Evolutionary conservation across 2,888 invertebrate species (phyloP), one percentile per base, ranked within the genome.

Genomic region (Brenthis hecate): DNA sequence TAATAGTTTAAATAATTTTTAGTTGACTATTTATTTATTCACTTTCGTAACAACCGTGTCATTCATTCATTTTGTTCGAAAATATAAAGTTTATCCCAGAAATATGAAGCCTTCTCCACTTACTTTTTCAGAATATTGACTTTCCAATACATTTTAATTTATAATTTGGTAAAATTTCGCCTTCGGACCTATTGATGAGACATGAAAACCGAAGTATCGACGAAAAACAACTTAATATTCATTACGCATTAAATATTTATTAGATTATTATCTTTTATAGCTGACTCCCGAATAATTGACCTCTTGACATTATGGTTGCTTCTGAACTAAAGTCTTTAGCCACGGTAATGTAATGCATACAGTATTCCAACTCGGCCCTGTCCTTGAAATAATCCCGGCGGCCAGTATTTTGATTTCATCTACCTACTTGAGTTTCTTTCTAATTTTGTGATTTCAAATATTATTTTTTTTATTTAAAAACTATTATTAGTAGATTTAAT

Each of bases 181-280:
- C 53, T 43, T 56, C 36, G 60, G 14, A 19, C 19, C 55, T 56
- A 66, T 66, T 48, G 23, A 61, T 47, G 56, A 51, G 36, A 55
- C 66, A 50, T 51, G 43, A 51, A 60, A 56, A 48, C 56, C n/a
- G 43, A 50, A 60, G 13, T 28, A 36, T 56, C 43, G 36, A 67
- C 53, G 50, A n/a, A 60, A 68, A 68, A 68, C 71, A 71, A 69
- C 68, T 71, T 73, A 69, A 66, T 71, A 73, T 71, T 73, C 68
- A 70, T 68, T 69, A 68, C 54, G 32, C 54, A 56, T 69, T 71
- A 69, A 71, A 73, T 73, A 73, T 73, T 73, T 73, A 73, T 73
- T 68, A 69, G 51, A 69, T 66, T 69, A 68, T 73, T 71, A 73
- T 71, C 58, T 69, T 69, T 73, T 68, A 66, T 53, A 65, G 62